These are phyloP conservation scores for Dolichoris vasculosae DNA, from an alignment of 1,140 invertebrate species.

Conservation along the genomic window DNA sequence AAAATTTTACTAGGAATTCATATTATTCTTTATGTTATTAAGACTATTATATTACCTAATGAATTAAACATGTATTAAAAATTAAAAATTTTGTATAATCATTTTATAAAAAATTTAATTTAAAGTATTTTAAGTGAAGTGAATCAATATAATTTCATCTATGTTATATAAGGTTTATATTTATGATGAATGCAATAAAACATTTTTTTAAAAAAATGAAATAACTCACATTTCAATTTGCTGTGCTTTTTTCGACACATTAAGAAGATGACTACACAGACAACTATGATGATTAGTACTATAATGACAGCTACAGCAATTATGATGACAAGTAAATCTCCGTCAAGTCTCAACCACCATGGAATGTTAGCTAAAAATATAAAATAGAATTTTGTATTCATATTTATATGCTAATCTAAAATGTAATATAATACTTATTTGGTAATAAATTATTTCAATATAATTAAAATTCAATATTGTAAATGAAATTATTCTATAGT, in stretches of 20 bases:
- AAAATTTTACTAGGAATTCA: too few species aligned
- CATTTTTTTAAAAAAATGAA: neutral
- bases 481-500: too few species aligned
- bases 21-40: too few species aligned
- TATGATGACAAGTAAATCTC: slow-evolving; percentile 85
- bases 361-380: slow-evolving; percentile 78
- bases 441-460: too few species aligned
- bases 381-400: neutral
- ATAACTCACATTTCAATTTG: slow-evolving; percentile 89
- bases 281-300: slow-evolving; percentile 85
- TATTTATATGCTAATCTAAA: too few species aligned
- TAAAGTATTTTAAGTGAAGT: neutral
- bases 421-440: too few species aligned
- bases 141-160: neutral
- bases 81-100: too few species aligned
- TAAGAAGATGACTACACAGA: slow-evolving; percentile 88
- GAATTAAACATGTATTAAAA: too few species aligned
- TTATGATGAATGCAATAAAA: neutral
- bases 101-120: neutral
- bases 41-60: too few species aligned
- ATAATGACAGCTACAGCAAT: slow-evolving; percentile 84
- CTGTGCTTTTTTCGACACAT: slow-evolving; percentile 86
- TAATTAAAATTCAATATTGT: too few species aligned
- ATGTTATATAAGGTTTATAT: neutral
- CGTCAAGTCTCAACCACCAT: slow-evolving; percentile 85